Percentiles rank a stretch among this genome's conserved stretches.
Conservation (phyloP, 1,140 invertebrate species). For the Drosophila busckii region DNA sequence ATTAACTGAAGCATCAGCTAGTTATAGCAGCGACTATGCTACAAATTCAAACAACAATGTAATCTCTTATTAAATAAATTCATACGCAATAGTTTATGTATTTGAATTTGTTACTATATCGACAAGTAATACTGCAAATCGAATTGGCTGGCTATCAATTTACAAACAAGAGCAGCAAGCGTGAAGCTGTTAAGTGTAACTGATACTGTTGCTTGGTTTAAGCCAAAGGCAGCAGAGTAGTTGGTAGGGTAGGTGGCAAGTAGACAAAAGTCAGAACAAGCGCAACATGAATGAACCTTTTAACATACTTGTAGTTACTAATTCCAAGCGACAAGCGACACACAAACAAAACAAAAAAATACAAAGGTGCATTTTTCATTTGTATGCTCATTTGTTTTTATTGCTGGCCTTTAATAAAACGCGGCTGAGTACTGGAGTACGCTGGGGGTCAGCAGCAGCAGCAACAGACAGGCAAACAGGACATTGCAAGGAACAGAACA, state of each 20-base stretch:
- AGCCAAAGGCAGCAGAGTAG: conserved; percentile 3
- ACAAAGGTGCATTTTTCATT: conserved; percentile 67
- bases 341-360: conserved; percentile 17
- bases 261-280: conserved; percentile 71
- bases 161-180: conserved; percentile 60
- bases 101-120: no score
- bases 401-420: conserved; percentile 38
- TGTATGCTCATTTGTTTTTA: conserved; percentile 66
- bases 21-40: no score
- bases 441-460: background rate
- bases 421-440: conserved; percentile 2
- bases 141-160: conserved; percentile 71
- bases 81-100: no score
- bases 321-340: conserved; percentile 72
- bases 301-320: conserved; percentile 76
- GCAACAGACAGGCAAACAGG: conserved; percentile 14
- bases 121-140: conserved; percentile 21
- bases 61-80: no score
- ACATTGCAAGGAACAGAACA: conserved; percentile 47
- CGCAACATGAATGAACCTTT: conserved; percentile 73
- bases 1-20: no score
- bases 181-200: conserved; percentile 61
- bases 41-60: no score
- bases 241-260: conserved; percentile 31
- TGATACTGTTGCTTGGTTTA: conserved; percentile 40